Conservation (phyloP, 2,797 vertebrate species). For the Podargus strigoides region DNA sequence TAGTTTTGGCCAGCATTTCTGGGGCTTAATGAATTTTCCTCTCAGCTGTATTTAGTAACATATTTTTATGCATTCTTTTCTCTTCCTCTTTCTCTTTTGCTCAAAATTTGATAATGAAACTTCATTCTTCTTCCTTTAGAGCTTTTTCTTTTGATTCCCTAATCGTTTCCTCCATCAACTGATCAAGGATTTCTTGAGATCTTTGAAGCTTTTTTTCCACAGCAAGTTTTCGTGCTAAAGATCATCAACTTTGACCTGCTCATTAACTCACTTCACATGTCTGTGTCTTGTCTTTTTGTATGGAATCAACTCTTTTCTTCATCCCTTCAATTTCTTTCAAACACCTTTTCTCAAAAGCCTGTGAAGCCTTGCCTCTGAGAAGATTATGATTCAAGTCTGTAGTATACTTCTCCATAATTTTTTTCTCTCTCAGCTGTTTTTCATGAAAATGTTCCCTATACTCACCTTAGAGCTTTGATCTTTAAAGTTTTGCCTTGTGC, state of each 20-base stretch:
- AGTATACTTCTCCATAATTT: background rate
- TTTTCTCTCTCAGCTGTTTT: background rate
- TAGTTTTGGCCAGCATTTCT: slow-evolving; percentile 17
- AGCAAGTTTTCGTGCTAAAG: background rate
- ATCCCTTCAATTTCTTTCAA: slow-evolving; percentile 4
- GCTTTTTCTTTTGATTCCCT: slow-evolving; percentile 14
- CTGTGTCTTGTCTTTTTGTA: background rate
- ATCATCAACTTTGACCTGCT: background rate
- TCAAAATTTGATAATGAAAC: background rate
- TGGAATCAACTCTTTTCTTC: background rate
- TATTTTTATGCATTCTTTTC: background rate
- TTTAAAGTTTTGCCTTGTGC: background rate
- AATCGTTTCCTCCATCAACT: background rate
- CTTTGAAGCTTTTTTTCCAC: slow-evolving; percentile 15
- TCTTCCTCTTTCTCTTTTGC: background rate
- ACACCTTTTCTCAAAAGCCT: background rate
- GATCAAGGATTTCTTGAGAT: slow-evolving; percentile 19
- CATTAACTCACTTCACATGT: background rate
- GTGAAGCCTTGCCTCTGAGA: background rate
- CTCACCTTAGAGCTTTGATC: background rate
- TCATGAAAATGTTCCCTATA: background rate
- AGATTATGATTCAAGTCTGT: background rate
- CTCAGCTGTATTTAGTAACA: background rate
- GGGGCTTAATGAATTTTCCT: slow-evolving; percentile 16
- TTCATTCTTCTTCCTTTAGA: background rate